These are phyloP conservation scores for Brassicogethes aeneus DNA, from an alignment of 2,888 invertebrate genomes.

Conservation along the genomic window DNA sequence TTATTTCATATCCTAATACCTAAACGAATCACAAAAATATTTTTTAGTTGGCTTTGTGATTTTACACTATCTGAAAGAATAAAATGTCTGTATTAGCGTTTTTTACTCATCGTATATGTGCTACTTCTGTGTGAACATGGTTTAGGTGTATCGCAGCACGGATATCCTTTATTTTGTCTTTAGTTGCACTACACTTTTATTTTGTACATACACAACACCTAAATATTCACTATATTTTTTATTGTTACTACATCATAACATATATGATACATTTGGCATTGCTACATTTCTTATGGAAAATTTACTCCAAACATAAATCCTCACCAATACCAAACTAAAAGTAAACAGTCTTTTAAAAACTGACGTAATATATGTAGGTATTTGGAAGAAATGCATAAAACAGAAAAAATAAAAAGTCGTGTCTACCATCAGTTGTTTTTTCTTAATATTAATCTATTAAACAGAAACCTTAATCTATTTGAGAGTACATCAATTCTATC, in stretches of 20 bases:
- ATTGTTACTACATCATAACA: conserved; percentile 37
- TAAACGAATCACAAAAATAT: conserved; percentile 47
- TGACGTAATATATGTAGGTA: no score
- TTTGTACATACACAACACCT: conserved; percentile 39
- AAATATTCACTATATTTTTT: conserved; percentile 29
- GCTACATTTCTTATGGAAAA: conserved; percentile 23
- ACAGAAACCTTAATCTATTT: no score
- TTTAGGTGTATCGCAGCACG: conserved; percentile 24
- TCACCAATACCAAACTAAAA: no score
- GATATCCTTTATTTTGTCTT: conserved; percentile 15
- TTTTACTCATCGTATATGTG: conserved; percentile 25
- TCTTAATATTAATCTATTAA: no score
- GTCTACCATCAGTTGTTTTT: no score
- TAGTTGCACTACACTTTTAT: conserved; percentile 36
- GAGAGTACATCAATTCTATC: no score
- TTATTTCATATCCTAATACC: conserved; percentile 41
- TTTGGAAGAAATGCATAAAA: no score
- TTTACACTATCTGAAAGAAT: conserved; percentile 27
- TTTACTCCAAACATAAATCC: no score
- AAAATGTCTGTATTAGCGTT: conserved; percentile 21
- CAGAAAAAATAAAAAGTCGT: no score
- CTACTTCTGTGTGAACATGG: conserved; percentile 30
- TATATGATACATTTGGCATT: conserved; percentile 43
- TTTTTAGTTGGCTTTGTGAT: conserved; percentile 37
- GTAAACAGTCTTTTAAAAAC: no score